Percentiles rank a stretch among this genome's conserved stretches.
phyloP scores from a whole-genome alignment of 2,113 vertebrate species.

The Mesembrinibis cayennensis region DNA sequence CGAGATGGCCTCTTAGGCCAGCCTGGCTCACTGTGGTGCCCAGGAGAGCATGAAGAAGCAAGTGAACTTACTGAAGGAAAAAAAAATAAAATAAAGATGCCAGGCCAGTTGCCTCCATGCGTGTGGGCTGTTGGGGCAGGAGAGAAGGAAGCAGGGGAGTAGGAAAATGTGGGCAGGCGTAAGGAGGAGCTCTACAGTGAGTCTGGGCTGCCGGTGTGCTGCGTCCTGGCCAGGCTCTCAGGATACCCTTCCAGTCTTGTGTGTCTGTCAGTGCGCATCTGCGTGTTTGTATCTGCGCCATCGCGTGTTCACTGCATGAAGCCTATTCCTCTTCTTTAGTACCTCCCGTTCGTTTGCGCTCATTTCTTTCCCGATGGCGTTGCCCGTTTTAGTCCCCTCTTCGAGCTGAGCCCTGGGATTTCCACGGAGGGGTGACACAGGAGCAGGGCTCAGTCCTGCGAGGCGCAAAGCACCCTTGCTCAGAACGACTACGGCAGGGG shows the following conservation, averaged over 20 bases:
- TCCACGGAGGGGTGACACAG: neutral
- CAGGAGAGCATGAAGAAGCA: neutral
- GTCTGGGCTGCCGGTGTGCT: neutral
- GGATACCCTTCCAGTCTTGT: fast-evolving
- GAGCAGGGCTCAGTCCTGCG: neutral
- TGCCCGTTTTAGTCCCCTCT: neutral
- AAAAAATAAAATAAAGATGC: neutral
- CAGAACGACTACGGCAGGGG: fast-evolving
- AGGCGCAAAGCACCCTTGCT: neutral
- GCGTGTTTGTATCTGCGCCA: fast-evolving
- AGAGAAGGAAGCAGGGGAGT: neutral
- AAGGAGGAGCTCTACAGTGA: neutral
- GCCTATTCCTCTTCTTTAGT: neutral
- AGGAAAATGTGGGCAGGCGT: fast-evolving
- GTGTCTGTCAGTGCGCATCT: neutral
- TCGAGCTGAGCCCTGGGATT: neutral
- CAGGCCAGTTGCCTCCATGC: neutral
- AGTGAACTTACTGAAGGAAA: neutral
- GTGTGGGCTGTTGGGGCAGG: neutral
- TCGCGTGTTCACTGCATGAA: neutral
- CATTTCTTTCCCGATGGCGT: fast-evolving
- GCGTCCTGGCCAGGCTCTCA: fast-evolving
- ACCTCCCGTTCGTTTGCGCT: fast-evolving
- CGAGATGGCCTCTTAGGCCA: neutral
- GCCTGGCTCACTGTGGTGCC: neutral